Evolutionary conservation across 2,797 vertebrate genomes (phyloP), one percentile per base, ranked within the genome.

Genomic region (Bufotes viridis): DNA sequence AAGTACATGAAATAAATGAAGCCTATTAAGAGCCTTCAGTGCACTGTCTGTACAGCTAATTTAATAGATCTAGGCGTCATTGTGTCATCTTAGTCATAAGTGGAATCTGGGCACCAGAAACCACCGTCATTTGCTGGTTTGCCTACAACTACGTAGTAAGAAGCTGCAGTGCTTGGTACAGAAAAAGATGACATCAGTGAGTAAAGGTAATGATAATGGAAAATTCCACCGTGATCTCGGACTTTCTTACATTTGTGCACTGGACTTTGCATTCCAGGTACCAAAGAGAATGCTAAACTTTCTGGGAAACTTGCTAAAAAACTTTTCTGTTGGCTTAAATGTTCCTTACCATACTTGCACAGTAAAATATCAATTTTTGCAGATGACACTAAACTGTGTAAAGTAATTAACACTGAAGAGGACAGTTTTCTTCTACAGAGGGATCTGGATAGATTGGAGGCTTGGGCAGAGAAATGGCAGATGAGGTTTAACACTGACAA

Each of bases 1-100:
- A 67, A 24, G 60, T 58, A 13, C 55, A 24, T 34, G 26, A 74
- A 84, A 74, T 82, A 26, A 82, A 82, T 82, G 26, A 75, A 13
- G n/a, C 26, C 49, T 57, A 69, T 72, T 83, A 26, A 26, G 34
- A 55, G 18, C 18, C 58, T 83, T 57, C 17, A 51, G n/a, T 14
- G 24, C 8, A 72, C 51, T 26, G 24, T 55, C 17, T 20, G 24
- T 1, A 17, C 67, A 13, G n/a, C 51, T 63, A 61, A 60, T 65
- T 82, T 53, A 9, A 7, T 70, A 8, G 11, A 9, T 53, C 51
- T 51, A 57, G 49, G 51, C 26, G 24, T 57, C 81, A 83, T 20
- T 70, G 61, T 70, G 51, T 83, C 65, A 83, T 57, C 65, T 70
- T 20, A 51, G 34, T 74, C 34, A 74, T 49, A 49, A 22, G 42